phyloP scores from a whole-genome alignment of 2,888 invertebrate genomes.

The Erannis defoliaria region DNA sequence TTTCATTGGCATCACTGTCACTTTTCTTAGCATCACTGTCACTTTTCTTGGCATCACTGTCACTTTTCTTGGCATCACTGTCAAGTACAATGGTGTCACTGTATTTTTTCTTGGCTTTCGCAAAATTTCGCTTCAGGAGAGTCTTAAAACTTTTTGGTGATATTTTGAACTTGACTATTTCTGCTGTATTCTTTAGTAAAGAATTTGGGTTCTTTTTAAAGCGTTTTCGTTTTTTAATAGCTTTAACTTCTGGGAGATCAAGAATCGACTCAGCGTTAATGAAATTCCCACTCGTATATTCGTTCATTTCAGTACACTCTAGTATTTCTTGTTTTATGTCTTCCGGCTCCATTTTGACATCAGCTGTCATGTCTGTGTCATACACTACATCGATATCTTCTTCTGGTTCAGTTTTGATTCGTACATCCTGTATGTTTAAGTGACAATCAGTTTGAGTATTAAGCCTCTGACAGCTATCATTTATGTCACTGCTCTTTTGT shows the following conservation, averaged over 20 bases:
- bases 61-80: too few species aligned
- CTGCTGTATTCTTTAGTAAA: neutral
- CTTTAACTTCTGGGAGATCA: neutral
- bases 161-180: neutral
- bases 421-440: neutral
- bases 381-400: neutral
- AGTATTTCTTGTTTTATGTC: constrained; percentile 8
- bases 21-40: too few species aligned
- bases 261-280: neutral
- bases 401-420: constrained; percentile 12
- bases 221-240: neutral
- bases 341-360: constrained; percentile 17
- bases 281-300: neutral
- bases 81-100: too few species aligned
- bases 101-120: too few species aligned
- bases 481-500: neutral
- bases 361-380: neutral
- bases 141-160: neutral
- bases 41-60: too few species aligned
- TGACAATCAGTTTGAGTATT: neutral
- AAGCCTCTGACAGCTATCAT: neutral
- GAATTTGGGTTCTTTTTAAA: neutral
- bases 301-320: constrained; percentile 2
- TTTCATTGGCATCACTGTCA: too few species aligned
- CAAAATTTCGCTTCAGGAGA: neutral